Evolutionary conservation across 1,140 invertebrate genomes (phyloP), one percentile per base, ranked within the genome.

Genomic region (Tenebrio molitor): DNA sequence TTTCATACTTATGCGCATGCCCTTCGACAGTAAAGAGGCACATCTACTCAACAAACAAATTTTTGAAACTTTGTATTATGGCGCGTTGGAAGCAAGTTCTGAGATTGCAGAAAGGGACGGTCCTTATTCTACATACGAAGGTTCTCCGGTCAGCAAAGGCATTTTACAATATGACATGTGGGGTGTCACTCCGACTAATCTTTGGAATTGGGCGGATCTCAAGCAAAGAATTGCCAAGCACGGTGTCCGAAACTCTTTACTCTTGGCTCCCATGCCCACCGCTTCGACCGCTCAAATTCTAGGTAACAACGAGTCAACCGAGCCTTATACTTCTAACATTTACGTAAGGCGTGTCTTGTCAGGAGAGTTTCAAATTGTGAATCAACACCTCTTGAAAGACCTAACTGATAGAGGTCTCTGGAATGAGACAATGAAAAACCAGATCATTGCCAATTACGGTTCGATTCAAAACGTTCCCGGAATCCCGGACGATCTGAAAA

Each of bases 101-200:
- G 97, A 99, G 85, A 84, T 99, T 46, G 96, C 98, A 8, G 87
- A 96, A 83, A 88, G 91, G 81, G 82, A 89, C 71, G 97, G 98
- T 4, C 84, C 91, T 0, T 99, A 99, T 82, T 92, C 95, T 80
- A 96, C 95, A 0, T 99, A 98, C 82, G 81, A 89, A 80, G 97
- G 97, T 6, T 91, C 88, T 74, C 98, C 98, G 14, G 93, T 95
- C 7, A 98, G 96, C 81, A 92, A 97, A 88, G 98, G 97, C 69
- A 95, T 98, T 77, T 85, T 99, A 10, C 98, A 99, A 83, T 97
- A 96, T 83, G 98, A 99, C 77, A 98, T 99, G 97, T 99, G 97
- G 97, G 86, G 92, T 80, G 92, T 95, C 1, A 93, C 87, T n/a
- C 96, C 96, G 8, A 92, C 95, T 34, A 84, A 91, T 79, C 85